Evolutionary conservation across 2,113 vertebrate species (phyloP).

Genomic region (Otolemur garnettii): DNA sequence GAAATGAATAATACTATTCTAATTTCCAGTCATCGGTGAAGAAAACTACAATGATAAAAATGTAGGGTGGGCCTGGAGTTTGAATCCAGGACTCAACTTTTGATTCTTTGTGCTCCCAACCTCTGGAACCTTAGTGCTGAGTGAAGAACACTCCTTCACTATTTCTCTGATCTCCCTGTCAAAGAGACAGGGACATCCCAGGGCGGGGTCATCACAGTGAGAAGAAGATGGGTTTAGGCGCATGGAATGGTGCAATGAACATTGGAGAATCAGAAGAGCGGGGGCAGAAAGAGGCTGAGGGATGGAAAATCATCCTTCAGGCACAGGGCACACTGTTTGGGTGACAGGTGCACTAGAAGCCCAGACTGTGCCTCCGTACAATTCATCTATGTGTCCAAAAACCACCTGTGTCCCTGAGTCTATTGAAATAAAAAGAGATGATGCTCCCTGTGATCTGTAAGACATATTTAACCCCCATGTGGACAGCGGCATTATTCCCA

Average conservation of each 20-base stretch:
- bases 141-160: not conserved
- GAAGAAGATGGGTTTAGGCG: not conserved
- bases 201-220: not conserved
- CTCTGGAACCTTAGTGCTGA: not conserved
- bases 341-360: too few relatives aligned
- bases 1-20: not conserved
- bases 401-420: too few relatives aligned
- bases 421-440: not conserved
- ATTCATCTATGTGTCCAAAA: too few relatives aligned
- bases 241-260: too few relatives aligned
- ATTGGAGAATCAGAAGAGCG: too few relatives aligned
- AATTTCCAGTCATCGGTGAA: not conserved
- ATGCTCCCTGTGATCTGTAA: not conserved
- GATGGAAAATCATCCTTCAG: too few relatives aligned
- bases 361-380: too few relatives aligned
- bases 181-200: not conserved
- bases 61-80: not conserved
- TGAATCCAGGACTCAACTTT: not conserved
- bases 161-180: not conserved
- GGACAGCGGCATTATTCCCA: not conserved
- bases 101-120: not conserved
- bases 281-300: too few relatives aligned
- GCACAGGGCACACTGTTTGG: too few relatives aligned
- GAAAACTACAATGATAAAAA: too few relatives aligned
- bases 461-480: not conserved